Evolutionary conservation across 2,113 vertebrate species (phyloP).

Genomic region (Trichomycterus rosablanca): DNA sequence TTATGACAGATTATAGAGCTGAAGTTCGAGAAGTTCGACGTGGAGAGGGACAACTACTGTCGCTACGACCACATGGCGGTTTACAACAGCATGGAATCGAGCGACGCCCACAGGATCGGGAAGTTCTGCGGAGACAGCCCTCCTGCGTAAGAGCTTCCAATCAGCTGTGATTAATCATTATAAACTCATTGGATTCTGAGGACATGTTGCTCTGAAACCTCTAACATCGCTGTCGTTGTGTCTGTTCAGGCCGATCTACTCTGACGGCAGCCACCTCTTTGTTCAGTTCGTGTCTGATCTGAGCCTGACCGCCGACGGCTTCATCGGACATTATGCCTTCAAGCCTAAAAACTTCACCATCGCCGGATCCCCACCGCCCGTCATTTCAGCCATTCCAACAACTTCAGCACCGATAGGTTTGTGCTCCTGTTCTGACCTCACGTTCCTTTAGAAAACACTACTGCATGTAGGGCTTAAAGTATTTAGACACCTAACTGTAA

Average conservation of each 20-base stretch:
- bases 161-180: too few species aligned
- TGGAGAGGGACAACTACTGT: conserved; percentile 82
- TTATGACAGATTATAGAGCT: conserved; percentile 68
- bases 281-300: conserved; percentile 82
- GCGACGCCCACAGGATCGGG: conserved; percentile 75
- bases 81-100: conserved; percentile 74
- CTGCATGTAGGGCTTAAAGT: too few species aligned
- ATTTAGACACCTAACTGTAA: not conserved
- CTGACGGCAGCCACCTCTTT: conserved; percentile 75
- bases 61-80: conserved; percentile 77
- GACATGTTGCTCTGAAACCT: not conserved
- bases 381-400: conserved; percentile 55
- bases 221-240: conserved; percentile 22
- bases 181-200: too few species aligned
- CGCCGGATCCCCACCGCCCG: conserved; percentile 53
- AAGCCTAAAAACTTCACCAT: conserved; percentile 69
- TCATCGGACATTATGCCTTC: conserved; percentile 81
- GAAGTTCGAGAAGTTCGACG: conserved; percentile 83
- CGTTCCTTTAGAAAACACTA: not conserved
- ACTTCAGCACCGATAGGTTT: conserved; percentile 64
- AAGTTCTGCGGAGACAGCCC: conserved; percentile 83
- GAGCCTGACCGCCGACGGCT: conserved; percentile 84
- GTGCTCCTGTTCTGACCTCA: too few species aligned
- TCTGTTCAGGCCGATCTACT: conserved; percentile 74
- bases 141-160: conserved; percentile 70